Conservation (phyloP, 1,140 invertebrate species). For the Drosophila pseudoananassae region DNA sequence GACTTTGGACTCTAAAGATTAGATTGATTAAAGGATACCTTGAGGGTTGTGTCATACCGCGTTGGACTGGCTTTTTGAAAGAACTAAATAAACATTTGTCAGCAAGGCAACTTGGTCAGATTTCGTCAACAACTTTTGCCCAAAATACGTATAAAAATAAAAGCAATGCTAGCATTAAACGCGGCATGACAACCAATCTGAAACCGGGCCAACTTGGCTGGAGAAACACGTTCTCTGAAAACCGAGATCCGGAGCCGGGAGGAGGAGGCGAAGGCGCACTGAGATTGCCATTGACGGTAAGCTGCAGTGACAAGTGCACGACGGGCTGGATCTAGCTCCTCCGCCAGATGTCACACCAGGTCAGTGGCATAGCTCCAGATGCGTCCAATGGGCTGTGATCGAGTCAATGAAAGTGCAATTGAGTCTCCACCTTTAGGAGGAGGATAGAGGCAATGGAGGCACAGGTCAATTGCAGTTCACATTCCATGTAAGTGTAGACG, state of each 20-base stretch:
- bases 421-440: background rate
- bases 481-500: constrained; percentile 24
- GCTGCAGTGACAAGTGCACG: constrained; percentile 61
- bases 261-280: background rate
- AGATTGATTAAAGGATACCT: constrained; percentile 1
- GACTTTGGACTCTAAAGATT: no score
- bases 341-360: constrained; percentile 5
- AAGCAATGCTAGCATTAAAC: constrained; percentile 22
- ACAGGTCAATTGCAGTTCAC: constrained; percentile 38
- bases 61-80: no score
- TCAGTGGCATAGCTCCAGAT: constrained; percentile 6
- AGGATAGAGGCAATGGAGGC: background rate
- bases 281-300: constrained; percentile 49
- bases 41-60: no score
- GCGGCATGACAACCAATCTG: constrained; percentile 40
- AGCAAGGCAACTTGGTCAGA: constrained; percentile 50
- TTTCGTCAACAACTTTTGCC: constrained; percentile 69
- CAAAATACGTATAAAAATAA: constrained; percentile 38
- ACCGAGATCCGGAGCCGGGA: constrained; percentile 1
- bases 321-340: constrained; percentile 12
- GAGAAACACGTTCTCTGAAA: constrained; percentile 58
- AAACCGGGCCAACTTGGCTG: constrained; percentile 22
- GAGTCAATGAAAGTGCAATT: constrained; percentile 38
- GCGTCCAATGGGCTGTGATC: constrained; percentile 21
- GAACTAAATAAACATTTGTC: no score